These are phyloP conservation scores for Thaumatotibia leucotreta DNA, from an alignment of 1,140 invertebrate genomes.

Conservation along the genomic window DNA sequence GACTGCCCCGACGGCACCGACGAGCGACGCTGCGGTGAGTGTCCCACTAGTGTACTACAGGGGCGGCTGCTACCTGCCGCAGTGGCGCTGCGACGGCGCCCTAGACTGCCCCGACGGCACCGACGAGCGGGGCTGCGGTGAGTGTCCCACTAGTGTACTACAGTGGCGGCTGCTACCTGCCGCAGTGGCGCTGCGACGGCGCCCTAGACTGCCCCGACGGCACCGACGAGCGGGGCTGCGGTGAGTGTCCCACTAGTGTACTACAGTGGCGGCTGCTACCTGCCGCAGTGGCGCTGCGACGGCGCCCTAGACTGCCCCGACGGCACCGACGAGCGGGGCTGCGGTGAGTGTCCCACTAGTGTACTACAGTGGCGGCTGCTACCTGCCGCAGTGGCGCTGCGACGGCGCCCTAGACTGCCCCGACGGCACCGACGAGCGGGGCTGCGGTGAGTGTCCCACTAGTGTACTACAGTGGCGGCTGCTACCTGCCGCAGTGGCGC, in stretches of 20 bases:
- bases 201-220: conserved; percentile 90
- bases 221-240: conserved; percentile 86
- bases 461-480: not conserved
- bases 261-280: conserved; percentile 58
- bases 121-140: conserved; percentile 2
- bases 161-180: conserved; percentile 75
- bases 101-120: conserved; percentile 15
- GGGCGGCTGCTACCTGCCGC: conserved; percentile 78
- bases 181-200: conserved; percentile 86
- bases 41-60: conserved; percentile 79
- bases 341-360: conserved; percentile 28
- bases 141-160: no score
- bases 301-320: conserved; percentile 57
- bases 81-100: conserved; percentile 77
- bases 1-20: conserved; percentile 92
- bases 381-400: conserved; percentile 76
- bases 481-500: conserved; percentile 83
- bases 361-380: conserved; percentile 79
- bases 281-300: conserved; percentile 75
- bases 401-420: conserved; percentile 65
- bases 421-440: conserved; percentile 26
- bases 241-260: conserved; percentile 75
- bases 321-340: conserved; percentile 77
- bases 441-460: not conserved
- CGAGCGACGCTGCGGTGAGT: conserved; percentile 80